phyloP scores from a whole-genome alignment of 2,113 vertebrate species.

The Miniopterus natalensis region DNA sequence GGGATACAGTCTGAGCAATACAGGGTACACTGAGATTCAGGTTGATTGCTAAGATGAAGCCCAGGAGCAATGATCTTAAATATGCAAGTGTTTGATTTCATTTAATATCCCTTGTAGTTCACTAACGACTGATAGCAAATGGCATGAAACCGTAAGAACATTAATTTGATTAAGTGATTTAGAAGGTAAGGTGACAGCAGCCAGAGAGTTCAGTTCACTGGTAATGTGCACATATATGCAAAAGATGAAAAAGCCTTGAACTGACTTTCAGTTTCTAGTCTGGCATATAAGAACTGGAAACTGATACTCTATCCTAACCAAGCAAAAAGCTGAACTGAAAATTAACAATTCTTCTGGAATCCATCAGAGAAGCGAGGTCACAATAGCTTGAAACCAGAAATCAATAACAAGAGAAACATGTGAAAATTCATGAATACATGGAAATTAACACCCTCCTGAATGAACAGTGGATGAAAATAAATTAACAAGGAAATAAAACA shows the following conservation, averaged over 20 bases:
- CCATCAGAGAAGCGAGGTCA: neutral
- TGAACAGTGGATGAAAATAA: neutral
- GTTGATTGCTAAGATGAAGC: neutral
- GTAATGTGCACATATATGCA: neutral
- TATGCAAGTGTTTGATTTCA: neutral
- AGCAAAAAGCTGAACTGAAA: neutral
- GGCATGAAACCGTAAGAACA: neutral
- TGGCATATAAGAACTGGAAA: neutral
- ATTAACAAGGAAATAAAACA: neutral
- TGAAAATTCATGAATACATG: neutral
- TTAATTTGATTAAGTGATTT: conserved; percentile 16
- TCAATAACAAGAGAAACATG: neutral
- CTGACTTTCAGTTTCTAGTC: neutral
- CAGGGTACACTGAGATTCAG: neutral
- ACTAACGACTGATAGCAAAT: neutral
- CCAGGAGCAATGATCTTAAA: neutral
- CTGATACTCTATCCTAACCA: neutral
- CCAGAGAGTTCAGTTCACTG: neutral
- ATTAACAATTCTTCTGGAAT: neutral
- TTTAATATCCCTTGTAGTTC: neutral
- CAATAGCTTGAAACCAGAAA: neutral
- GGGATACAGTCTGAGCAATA: neutral
- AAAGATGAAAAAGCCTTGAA: neutral
- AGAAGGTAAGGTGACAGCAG: neutral
- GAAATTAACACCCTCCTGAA: neutral